Evolutionary conservation across 2,797 vertebrate species (phyloP), one percentile per base, ranked within the genome.

Genomic region (Synanceia verrucosa): DNA sequence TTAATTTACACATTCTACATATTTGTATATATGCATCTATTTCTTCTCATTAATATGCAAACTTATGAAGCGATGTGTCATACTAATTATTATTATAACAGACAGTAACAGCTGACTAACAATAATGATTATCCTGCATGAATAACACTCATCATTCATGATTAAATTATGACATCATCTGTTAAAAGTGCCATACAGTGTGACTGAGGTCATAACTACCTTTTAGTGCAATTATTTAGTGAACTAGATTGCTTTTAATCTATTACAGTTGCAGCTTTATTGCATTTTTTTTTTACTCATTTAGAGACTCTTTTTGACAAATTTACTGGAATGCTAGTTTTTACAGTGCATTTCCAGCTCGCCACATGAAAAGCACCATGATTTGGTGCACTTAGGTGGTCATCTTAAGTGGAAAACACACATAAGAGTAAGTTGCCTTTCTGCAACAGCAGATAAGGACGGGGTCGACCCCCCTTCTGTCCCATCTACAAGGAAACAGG

Each of bases 371-470:
- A 46, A 61, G 23, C 43, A 0, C 9, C 14, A 26, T 18, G 60
- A 43, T 8, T 52, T 39, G 18, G 18, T 29, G 47, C 52, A 48
- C 64, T 52, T 31, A 62, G 70, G 70, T 78, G 37, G 36, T 58
- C 23, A 4, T 56, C 14, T 14, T 28, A 18, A 60, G 51, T 29
- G 64, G 37, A 29, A 72, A 77, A 65, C 74, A 36, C 58, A 60
- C 69, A 43, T 1, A 19, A 64, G 57, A 68, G 70, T 12, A 52
- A 64, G 78, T 76, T 1, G 31, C 73, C 70, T 85, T 53, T 83
- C 71, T 85, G 88, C 77, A 51, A 18, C 51, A 23, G 80, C 57
- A 88, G 92, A 93, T 94, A 94, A 94, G 85, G 60, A 59, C 2
- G 63, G 12, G 79, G 84, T 84, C 86, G 73, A 74, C 84, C 85